These are phyloP conservation scores for Heterochromis multidens DNA, from an alignment of 2,113 vertebrate species.

Conservation along the genomic window DNA sequence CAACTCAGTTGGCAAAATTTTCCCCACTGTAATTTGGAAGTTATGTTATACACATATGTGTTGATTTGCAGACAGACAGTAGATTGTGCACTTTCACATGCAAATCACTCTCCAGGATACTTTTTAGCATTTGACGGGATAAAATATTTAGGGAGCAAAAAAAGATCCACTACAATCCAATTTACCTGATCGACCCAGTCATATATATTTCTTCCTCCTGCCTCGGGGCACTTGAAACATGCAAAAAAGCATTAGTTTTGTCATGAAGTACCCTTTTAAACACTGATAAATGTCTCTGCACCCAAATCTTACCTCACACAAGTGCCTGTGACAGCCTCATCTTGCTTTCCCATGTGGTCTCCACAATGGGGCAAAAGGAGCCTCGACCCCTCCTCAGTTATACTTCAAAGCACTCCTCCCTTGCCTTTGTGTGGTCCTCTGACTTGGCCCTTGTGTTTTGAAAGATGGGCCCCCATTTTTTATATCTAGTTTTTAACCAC, in stretches of 20 bases:
- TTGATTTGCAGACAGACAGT: background rate
- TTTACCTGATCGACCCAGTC: conserved; percentile 17
- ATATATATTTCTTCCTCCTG: conserved; percentile 23
- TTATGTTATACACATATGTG: background rate
- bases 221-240: background rate
- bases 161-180: conserved; percentile 32
- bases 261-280: conserved; percentile 13
- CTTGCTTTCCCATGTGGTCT: conserved; percentile 64
- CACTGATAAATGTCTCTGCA: conserved; percentile 35
- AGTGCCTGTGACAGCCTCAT: conserved; percentile 54
- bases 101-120: background rate
- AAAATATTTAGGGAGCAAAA: conserved; percentile 10
- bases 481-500: conserved; percentile 11
- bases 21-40: background rate
- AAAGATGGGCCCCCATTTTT: conserved; percentile 41
- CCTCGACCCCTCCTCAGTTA: conserved; percentile 52
- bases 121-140: conserved; percentile 28
- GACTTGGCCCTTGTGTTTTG: conserved; percentile 56
- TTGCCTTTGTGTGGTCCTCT: conserved; percentile 54
- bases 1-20: background rate
- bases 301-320: conserved; percentile 55
- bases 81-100: background rate
- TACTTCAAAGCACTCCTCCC: conserved; percentile 68
- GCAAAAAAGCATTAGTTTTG: background rate
- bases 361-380: conserved; percentile 54